These are phyloP conservation scores for Tiliacea aurago DNA, from an alignment of 2,888 invertebrate species.

Conservation along the genomic window DNA sequence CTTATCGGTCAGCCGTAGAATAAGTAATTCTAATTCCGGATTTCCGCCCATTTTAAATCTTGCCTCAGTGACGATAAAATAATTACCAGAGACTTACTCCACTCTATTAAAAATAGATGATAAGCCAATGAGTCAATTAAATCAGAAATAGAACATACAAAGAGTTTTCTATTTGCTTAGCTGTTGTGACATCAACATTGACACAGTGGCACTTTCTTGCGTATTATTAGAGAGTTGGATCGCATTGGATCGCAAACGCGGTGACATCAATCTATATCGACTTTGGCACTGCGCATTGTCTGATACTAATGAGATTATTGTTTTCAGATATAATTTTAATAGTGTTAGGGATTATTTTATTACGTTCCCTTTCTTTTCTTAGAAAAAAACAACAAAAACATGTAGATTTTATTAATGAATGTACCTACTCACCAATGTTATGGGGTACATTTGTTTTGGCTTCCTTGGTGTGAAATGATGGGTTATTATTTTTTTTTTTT, in stretches of 20 bases:
- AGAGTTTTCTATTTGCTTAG: constrained; percentile 68
- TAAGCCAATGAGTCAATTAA: constrained; percentile 67
- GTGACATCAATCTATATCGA: constrained; percentile 75
- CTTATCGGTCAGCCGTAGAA: constrained; percentile 25
- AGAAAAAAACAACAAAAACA: neutral
- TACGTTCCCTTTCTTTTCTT: neutral
- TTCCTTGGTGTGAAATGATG: too few species aligned
- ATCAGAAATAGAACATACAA: constrained; percentile 69
- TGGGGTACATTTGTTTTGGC: too few species aligned
- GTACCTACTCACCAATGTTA: too few species aligned
- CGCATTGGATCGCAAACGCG: constrained; percentile 69
- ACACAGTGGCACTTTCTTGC: constrained; percentile 80
- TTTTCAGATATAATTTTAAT: constrained; percentile 43
- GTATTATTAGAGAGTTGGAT: constrained; percentile 75
- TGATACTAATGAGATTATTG: constrained; percentile 65
- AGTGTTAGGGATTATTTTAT: constrained; percentile 24
- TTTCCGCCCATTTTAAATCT: neutral
- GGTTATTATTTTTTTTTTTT: too few species aligned
- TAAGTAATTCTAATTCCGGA: neutral
- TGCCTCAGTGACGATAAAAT: constrained; percentile 2
- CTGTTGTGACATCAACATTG: constrained; percentile 83
- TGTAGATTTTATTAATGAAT: neutral
- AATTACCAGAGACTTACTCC: constrained; percentile 19
- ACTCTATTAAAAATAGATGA: constrained; percentile 50
- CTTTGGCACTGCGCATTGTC: constrained; percentile 73